phyloP scores from a whole-genome alignment of 2,888 invertebrate genomes.

The Xylota segnis region DNA sequence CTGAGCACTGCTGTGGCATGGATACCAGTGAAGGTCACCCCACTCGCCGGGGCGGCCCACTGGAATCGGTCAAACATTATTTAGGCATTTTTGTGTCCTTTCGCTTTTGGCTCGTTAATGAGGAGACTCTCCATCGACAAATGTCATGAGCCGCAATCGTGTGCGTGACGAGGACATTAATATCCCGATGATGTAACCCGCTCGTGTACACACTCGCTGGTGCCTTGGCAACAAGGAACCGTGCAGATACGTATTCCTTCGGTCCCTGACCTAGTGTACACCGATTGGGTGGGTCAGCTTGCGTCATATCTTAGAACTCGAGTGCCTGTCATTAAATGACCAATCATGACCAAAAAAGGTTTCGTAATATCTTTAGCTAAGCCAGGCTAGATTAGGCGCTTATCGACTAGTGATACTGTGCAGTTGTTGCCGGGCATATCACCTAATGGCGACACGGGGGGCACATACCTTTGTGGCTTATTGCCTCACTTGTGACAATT shows the following conservation, averaged over 20 bases:
- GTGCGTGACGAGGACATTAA: conserved; percentile 25
- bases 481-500: not conserved
- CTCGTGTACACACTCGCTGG: not conserved
- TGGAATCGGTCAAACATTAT: not conserved
- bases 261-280: conserved; percentile 57
- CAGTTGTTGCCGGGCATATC: conserved; percentile 17
- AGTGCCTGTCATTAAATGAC: not conserved
- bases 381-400: conserved; percentile 10
- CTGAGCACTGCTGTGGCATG: not conserved
- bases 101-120: not conserved
- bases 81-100: not conserved
- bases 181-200: conserved; percentile 45
- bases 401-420: not conserved
- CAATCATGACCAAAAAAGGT: not conserved
- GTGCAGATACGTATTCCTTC: not conserved
- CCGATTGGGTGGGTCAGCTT: conserved; percentile 28
- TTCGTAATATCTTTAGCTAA: conserved; percentile 5
- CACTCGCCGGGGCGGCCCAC: not conserved
- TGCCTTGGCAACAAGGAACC: conserved; percentile 24
- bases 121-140: conserved; percentile 3
- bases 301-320: conserved; percentile 11
- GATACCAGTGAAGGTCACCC: conserved; percentile 6
- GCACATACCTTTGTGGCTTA: not conserved
- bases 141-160: conserved; percentile 25
- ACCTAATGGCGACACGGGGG: not conserved